phyloP scores from a whole-genome alignment of 2,888 invertebrate species.

The Eueremaeus valkanovi region DNA sequence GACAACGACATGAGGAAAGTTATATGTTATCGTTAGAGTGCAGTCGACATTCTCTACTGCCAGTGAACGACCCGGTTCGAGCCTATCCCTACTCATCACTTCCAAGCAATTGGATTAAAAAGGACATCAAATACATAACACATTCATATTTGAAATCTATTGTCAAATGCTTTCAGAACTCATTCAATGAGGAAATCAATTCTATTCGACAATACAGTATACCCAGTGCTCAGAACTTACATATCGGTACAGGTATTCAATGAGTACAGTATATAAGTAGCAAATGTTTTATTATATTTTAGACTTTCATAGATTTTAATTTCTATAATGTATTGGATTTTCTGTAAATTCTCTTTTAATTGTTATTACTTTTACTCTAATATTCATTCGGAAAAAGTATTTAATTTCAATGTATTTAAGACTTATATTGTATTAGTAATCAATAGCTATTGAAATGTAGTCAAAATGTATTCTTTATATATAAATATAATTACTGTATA shows the following conservation, averaged over 20 bases:
- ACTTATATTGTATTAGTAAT: background rate
- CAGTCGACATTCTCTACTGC: conserved; percentile 2
- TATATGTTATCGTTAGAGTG: background rate
- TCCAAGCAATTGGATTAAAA: conserved; percentile 29
- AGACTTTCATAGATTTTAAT: background rate
- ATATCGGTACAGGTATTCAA: background rate
- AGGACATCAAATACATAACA: conserved; percentile 6
- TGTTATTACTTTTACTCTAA: background rate
- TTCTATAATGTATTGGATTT: background rate
- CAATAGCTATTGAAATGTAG: background rate
- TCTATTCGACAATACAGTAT: conserved; percentile 6
- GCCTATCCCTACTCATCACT: conserved; percentile 8
- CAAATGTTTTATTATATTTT: background rate
- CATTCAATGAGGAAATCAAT: conserved; percentile 5
- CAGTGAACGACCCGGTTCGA: conserved; percentile 32
- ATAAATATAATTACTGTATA: background rate
- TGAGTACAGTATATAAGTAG: background rate
- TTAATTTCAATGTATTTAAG: background rate
- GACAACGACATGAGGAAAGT: background rate
- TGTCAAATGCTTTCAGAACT: conserved; percentile 15
- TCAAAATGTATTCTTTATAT: background rate
- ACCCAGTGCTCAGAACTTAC: background rate
- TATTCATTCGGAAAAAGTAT: background rate
- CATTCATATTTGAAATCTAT: background rate
- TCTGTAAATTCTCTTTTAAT: background rate